Conservation (phyloP, 30 jellyfish, hydroid and myxozoan genomes). For the Pelagia noctiluca region DNA sequence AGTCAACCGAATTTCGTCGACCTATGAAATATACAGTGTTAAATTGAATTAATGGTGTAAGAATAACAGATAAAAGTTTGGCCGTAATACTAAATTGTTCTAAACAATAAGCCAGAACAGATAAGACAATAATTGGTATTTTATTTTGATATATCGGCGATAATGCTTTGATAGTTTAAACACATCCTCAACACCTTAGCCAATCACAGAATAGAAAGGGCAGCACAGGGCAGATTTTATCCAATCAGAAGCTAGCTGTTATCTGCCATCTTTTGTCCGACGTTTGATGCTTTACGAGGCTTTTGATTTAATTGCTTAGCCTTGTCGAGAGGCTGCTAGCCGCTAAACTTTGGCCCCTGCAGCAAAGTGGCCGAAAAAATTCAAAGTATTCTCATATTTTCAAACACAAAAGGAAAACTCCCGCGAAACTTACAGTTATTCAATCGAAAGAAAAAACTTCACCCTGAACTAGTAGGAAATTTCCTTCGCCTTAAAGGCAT, state of each 20-base stretch:
- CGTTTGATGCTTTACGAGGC: conserved; percentile 57
- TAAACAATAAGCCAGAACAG: conserved; percentile 24
- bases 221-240: conserved; percentile 49
- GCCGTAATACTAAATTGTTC: conserved; percentile 23
- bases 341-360: no score
- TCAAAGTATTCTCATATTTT: neutral
- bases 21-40: neutral
- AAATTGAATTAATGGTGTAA: neutral
- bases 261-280: conserved; percentile 57
- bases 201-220: conserved; percentile 59
- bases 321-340: conserved; percentile 27
- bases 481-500: no score
- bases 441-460: no score
- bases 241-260: conserved; percentile 65
- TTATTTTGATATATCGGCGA: conserved; percentile 51
- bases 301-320: conserved; percentile 36
- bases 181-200: conserved; percentile 34
- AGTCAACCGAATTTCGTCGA: neutral
- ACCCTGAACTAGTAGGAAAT: no score
- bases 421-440: neutral
- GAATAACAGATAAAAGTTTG: neutral
- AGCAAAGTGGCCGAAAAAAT: neutral
- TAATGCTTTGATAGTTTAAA: conserved; percentile 39
- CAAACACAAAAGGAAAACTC: conserved; percentile 43
- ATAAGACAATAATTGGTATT: conserved; percentile 50